phyloP scores from a whole-genome alignment of 2,797 vertebrate genomes.

The Sternotherus odoratus region DNA sequence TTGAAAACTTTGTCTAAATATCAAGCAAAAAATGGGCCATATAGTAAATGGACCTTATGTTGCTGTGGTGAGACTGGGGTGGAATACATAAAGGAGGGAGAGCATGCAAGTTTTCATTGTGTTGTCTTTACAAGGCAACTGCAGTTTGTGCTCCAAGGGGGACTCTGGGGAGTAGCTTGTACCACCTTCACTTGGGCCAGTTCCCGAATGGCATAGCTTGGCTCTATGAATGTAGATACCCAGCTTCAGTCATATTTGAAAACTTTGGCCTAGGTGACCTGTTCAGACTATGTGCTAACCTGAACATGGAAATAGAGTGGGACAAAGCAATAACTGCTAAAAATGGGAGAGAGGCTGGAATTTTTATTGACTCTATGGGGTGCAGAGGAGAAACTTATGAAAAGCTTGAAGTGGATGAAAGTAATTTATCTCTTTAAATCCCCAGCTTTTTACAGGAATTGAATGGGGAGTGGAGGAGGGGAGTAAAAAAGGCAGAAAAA shows the following conservation, averaged over 20 bases:
- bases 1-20: not conserved
- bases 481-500: not conserved
- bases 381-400: not conserved
- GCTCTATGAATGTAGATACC: not conserved
- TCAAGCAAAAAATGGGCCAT: not conserved
- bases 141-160: not conserved
- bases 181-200: not conserved
- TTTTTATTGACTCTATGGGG: not conserved
- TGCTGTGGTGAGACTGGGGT: not conserved
- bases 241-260: not conserved
- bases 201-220: not conserved
- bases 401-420: not conserved
- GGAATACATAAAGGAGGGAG: not conserved
- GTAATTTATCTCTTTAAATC: not conserved
- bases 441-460: not conserved
- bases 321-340: not conserved
- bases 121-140: not conserved
- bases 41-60: not conserved
- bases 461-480: not conserved
- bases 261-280: not conserved
- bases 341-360: not conserved
- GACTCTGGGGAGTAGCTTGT: not conserved
- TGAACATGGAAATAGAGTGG: not conserved
- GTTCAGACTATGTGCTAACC: not conserved
- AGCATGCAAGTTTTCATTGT: not conserved